A percentile compares a stretch with the other conserved stretches of the same genome.
These are phyloP conservation scores for Philereme transversata DNA, from an alignment of 2,888 invertebrate species.

Conservation along the genomic window DNA sequence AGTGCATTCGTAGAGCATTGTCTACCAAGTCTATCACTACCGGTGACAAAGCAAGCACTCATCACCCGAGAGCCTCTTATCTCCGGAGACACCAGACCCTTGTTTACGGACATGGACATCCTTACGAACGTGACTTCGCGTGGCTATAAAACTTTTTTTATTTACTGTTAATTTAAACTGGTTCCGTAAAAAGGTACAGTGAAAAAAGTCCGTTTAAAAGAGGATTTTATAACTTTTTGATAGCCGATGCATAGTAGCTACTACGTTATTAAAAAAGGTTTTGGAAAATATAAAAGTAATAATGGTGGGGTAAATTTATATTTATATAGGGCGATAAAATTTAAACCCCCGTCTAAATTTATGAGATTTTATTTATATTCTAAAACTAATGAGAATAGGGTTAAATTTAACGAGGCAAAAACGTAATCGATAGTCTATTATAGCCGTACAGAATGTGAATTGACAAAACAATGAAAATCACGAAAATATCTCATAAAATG, in stretches of 20 bases:
- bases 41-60: conserved; percentile 52
- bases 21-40: conserved; percentile 46
- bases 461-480: background rate
- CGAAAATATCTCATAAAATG: too few species aligned
- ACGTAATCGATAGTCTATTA: conserved; percentile 11
- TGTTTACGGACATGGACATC: conserved; percentile 40
- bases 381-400: conserved; percentile 12
- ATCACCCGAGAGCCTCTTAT: conserved; percentile 47
- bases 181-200: conserved; percentile 39
- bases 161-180: conserved; percentile 42
- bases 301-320: conserved; percentile 24
- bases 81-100: conserved; percentile 35
- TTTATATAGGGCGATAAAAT: conserved; percentile 23
- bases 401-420: conserved; percentile 15
- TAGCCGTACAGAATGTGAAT: conserved; percentile 1
- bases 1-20: conserved; percentile 65
- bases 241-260: conserved; percentile 39
- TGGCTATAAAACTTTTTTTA: conserved; percentile 42
- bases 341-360: conserved; percentile 19
- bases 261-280: conserved; percentile 37
- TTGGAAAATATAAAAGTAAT: conserved; percentile 26
- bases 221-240: conserved; percentile 41
- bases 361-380: conserved; percentile 18
- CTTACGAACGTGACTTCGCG: conserved; percentile 40
- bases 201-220: conserved; percentile 35